Base-by-base conservation (phyloP, 2,888 invertebrate genomes). In the Bimastos eiseni region DNA sequence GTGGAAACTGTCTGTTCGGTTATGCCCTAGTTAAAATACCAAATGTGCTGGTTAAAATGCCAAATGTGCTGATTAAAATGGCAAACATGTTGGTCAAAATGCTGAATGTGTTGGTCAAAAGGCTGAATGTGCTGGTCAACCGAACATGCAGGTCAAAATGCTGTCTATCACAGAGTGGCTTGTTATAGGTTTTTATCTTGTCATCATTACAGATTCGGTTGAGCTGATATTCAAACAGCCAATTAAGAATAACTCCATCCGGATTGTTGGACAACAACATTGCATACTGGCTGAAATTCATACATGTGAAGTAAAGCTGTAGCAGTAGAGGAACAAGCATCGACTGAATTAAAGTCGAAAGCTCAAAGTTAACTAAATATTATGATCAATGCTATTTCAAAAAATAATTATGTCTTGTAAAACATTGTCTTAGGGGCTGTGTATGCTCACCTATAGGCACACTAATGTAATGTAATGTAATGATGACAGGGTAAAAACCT, bases 111-210 rank as follows among this genome's bases (percentile, higher is more conserved):
- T n/a, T 70, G 70, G 70, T 70, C 70, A 11, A 70, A n/a, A 70
- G 8, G 49, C 24, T 70, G 70, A 41, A 41, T 41, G 41, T 41
- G 15, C 41, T 15, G 15, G 41, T 15, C 41, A 41, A 41, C 41
- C 15, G 41, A 41, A 41, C 15, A 15, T 41, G 41, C 41, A 11
- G 49, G 49, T 49, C 11, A 3, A 19, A 4, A 70, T 70, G 70
- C n/a, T 70, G 70, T 70, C 70, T 8, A n/a, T n/a, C 70, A 70
- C n/a, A 70, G n/a, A n/a, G 70, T 8, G n/a, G 30, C 70, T 70
- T 70, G 70, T 70, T 30, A 70, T n/a, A 70, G 70, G n/a, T n/a
- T 70, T 44, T 70, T n/a, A 70, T 70, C 70, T 70, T 70, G n/a
- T 70, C 30, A 70, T 70, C 70, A 70, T 70, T 70, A 70, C 70